These are phyloP conservation scores for Brachirus orientalis DNA, from an alignment of 2,113 vertebrate genomes.

Conservation along the genomic window DNA sequence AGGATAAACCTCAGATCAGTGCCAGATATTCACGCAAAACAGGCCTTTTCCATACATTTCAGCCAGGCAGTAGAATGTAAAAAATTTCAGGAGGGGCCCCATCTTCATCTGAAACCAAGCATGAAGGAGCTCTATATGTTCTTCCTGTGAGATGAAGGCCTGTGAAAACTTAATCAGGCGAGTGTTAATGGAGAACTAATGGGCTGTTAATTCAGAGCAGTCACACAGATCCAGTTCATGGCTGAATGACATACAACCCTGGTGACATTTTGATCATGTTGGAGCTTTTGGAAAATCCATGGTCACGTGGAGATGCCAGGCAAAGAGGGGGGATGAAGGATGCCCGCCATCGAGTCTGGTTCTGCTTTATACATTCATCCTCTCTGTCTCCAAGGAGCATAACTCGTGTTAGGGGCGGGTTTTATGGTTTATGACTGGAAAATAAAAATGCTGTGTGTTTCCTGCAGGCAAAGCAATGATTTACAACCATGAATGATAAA, in stretches of 20 bases:
- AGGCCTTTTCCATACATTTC: conserved; percentile 74
- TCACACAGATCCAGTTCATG: conserved; percentile 30
- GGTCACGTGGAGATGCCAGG: conserved; percentile 53
- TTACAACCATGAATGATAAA: conserved; percentile 79
- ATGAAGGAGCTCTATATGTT: conserved; percentile 60
- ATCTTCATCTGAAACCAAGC: conserved; percentile 65
- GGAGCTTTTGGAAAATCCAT: conserved; percentile 59
- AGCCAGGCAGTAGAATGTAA: conserved; percentile 77
- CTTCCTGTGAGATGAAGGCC: conserved; percentile 65
- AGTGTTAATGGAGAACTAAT: conserved; percentile 78
- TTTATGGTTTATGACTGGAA: conserved; percentile 83
- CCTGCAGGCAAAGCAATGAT: conserved; percentile 75
- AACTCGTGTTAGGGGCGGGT: conserved; percentile 78
- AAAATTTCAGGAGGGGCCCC: conserved; percentile 70
- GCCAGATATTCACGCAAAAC: conserved; percentile 80
- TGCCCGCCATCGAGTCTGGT: conserved; percentile 75
- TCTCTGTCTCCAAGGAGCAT: conserved; percentile 75
- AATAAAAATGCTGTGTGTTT: conserved; percentile 79
- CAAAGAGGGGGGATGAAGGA: conserved; percentile 50
- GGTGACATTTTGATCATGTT: conserved; percentile 62
- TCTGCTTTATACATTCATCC: conserved; percentile 72
- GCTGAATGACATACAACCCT: conserved; percentile 58
- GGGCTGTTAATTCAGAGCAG: conserved; percentile 66
- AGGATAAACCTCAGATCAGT: conserved; percentile 50
- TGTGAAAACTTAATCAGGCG: conserved; percentile 66